Evolutionary conservation across 2,797 vertebrate species (phyloP), one percentile per base, ranked within the genome.

Genomic region (Catamblyrhynchus diadema): DNA sequence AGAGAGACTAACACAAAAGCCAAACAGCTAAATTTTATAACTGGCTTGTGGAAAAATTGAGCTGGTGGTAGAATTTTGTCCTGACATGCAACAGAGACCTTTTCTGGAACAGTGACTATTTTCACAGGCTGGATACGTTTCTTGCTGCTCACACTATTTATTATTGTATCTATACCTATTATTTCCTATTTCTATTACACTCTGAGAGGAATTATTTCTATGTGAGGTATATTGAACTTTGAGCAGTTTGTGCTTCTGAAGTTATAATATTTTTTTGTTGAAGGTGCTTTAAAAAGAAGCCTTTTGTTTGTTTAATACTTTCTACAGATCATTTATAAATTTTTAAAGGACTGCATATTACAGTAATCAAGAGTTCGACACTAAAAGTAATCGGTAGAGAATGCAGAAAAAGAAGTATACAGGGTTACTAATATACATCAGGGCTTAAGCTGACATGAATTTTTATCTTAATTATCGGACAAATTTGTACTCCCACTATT

Each of bases 401-500:
- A 96, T 8, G 47, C 94, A 97, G 95, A 93, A 96, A 97, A 97
- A 97, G 96, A 97, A 97, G 97, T 97, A 97, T 94, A 97, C 96
- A 97, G 96, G 96, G 97, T 98, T 98, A 98, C 98, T 98, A 97
- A 98, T 98, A 98, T 98, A 97, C 97, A 97, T 98, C 92, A 98
- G 97, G 97, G 97, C 96, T 98, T 98, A 97, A 97, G 96, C 98
- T 98, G 98, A 98, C 98, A 98, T 95, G 97, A 98, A 98, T 98
- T 98, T 98, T 98, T 98, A 98, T 98, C 98, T 98, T 98, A 98
- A 98, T 98, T 98, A 98, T 98, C 94, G 25, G 97, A 97, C 97
- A 98, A 98, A 98, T 98, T 98, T 98, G 97, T 98, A 98, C 98
- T 98, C 98, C 98, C 98, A 98, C 98, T 98, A 98, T 98, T 98